Base-by-base conservation (phyloP, 2,888 invertebrate species). In the Emmelina monodactyla region DNA sequence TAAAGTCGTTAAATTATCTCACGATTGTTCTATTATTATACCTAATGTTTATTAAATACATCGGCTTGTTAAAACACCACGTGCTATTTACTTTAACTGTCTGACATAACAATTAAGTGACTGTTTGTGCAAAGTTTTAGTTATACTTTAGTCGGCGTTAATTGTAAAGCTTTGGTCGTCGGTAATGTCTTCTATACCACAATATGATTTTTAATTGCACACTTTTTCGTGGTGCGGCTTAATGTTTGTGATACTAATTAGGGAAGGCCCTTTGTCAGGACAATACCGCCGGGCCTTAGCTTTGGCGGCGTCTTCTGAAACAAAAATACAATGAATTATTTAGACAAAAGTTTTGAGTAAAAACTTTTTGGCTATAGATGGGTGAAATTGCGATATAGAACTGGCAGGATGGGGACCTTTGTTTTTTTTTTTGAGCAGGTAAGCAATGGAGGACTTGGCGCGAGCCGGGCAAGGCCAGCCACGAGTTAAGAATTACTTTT, bases 311-410 rank as follows among this genome's bases (percentile, higher is more conserved):
- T 31, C 47, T 46, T 55, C 48, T 38, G 38, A 41, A 39, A 44
- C 38, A 41, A 38, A 42, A 47, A 51, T 47, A 45, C 46, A 47
- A 54, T 49, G 34, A 29, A 16, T 37, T 43, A 53, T 48, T 49
- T 55, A 58, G 59, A 64, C 61, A 63, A 68, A 61, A 32, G 14
- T 37, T 41, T 39, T 38, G 34, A 47, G 55, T 41, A 55, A 55
- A 68, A 62, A 60, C 50, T 40, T 41, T 38, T 32, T 38, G 32
- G 46, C 60, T 65, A 72, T 63, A 72, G 69, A 72, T 65, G 68
- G 60, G 54, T 56, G 51, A 53, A 51, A 38, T 54, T 58, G 47
- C 49, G 57, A 35, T 59, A 58, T 53, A 55, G 61, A 60, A 56
- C 58, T 54, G 45, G 47, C 54, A 53, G 54, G 51, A 57, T 31